These are phyloP conservation scores for Ictalurus furcatus DNA, from an alignment of 2,113 vertebrate genomes.

Conservation along the genomic window DNA sequence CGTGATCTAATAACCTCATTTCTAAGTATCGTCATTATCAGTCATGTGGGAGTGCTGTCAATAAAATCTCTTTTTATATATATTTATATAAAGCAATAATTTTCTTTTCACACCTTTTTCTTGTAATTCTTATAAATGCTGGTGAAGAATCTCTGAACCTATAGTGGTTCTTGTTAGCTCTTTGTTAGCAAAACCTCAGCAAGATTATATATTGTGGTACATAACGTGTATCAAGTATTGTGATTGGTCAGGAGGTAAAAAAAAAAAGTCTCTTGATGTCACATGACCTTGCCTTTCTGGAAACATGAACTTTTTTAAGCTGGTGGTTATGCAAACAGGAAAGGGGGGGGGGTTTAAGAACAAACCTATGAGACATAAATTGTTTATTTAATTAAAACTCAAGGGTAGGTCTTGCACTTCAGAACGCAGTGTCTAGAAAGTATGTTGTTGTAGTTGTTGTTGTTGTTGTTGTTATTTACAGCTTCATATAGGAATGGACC, in stretches of 20 bases:
- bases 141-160: not conserved
- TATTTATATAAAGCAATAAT: too few species aligned
- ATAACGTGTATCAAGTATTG: not conserved
- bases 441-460: not conserved
- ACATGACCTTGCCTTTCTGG: not conserved
- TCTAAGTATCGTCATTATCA: too few species aligned
- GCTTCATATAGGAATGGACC: not conserved
- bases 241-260: not conserved
- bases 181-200: not conserved
- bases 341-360: too few species aligned
- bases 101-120: too few species aligned
- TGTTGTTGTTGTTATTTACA: not conserved
- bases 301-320: not conserved
- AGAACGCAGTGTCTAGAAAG: not conserved
- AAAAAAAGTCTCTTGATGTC: too few species aligned
- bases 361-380: too few species aligned
- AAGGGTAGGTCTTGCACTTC: not conserved
- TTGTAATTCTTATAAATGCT: not conserved
- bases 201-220: not conserved
- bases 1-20: not conserved
- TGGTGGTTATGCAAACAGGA: not conserved
- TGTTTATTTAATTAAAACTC: too few species aligned
- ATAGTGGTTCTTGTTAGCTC: not conserved
- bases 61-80: too few species aligned
- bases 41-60: too few species aligned